Conservation (phyloP, 2,797 vertebrate genomes). For the Eidolon dupreanum region DNA sequence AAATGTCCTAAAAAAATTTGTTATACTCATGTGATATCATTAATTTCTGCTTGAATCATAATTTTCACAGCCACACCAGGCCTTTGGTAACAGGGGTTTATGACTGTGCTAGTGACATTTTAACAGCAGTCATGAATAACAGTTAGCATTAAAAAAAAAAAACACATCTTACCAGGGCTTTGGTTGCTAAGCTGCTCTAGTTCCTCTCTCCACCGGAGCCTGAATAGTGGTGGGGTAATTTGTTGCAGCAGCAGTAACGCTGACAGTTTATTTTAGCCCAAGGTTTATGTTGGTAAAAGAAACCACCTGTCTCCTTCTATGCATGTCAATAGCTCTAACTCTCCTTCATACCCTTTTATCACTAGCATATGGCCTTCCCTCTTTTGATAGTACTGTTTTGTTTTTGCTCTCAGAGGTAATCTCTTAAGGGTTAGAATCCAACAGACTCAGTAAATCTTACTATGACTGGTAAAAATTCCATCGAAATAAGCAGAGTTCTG, state of each 20-base stretch:
- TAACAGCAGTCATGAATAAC: neutral
- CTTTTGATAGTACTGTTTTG: neutral
- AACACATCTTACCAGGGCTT: neutral
- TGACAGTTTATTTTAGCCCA: neutral
- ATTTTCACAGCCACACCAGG: neutral
- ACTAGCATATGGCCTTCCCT: neutral
- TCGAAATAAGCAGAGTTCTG: neutral
- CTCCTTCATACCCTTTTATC: neutral
- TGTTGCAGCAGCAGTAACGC: neutral
- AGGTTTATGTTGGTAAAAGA: neutral
- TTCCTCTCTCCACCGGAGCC: neutral
- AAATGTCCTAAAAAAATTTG: neutral
- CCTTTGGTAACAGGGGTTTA: neutral
- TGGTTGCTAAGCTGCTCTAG: constrained; percentile 13
- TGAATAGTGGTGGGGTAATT: neutral
- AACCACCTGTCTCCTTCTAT: neutral
- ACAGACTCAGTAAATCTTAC: neutral
- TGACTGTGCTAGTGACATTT: constrained; percentile 9
- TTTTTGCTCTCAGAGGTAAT: neutral
- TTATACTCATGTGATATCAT: neutral
- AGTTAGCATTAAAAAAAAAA: neutral
- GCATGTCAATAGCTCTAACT: neutral
- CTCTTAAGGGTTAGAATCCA: neutral
- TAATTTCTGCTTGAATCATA: neutral
- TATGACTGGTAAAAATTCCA: constrained; percentile 4